A percentile compares a stretch with the other conserved stretches of the same genome.
Conservation (phyloP, 2,797 vertebrate species). For the Coracias cyanogaster region DNA sequence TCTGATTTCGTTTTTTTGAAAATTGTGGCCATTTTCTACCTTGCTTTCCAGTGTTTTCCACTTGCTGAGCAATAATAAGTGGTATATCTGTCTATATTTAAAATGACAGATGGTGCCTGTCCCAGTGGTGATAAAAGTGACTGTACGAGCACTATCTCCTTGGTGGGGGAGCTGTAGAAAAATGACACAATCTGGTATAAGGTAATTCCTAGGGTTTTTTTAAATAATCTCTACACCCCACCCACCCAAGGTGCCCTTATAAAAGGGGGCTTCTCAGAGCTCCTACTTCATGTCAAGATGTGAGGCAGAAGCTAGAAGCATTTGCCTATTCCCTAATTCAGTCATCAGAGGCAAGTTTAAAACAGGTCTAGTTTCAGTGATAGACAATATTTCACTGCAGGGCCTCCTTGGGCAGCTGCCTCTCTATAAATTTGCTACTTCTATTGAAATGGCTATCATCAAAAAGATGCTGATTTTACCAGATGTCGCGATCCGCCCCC, state of each 20-base stretch:
- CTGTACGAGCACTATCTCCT: constrained; percentile 4
- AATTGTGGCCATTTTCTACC: background rate
- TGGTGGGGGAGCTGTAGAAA: background rate
- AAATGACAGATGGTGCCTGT: constrained; percentile 47
- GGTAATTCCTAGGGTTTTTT: background rate
- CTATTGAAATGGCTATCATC: background rate
- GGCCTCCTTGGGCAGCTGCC: background rate
- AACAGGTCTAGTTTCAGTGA: background rate
- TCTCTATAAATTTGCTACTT: background rate
- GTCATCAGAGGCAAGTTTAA: background rate
- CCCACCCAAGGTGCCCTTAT: background rate
- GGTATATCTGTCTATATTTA: background rate
- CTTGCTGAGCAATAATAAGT: background rate
- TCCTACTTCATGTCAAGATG: background rate
- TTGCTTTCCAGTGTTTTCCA: constrained; percentile 1
- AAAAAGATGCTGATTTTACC: background rate
- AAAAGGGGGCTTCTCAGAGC: background rate
- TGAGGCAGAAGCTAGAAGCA: background rate
- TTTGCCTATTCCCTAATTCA: background rate
- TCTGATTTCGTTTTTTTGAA: background rate
- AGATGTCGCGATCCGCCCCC: too few relatives aligned
- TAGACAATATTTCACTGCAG: background rate
- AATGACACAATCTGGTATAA: background rate
- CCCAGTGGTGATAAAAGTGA: constrained; percentile 21
- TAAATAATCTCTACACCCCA: background rate